Evolutionary conservation across 1,140 invertebrate species (phyloP).

Genomic region (Bilobella aurantiaca): DNA sequence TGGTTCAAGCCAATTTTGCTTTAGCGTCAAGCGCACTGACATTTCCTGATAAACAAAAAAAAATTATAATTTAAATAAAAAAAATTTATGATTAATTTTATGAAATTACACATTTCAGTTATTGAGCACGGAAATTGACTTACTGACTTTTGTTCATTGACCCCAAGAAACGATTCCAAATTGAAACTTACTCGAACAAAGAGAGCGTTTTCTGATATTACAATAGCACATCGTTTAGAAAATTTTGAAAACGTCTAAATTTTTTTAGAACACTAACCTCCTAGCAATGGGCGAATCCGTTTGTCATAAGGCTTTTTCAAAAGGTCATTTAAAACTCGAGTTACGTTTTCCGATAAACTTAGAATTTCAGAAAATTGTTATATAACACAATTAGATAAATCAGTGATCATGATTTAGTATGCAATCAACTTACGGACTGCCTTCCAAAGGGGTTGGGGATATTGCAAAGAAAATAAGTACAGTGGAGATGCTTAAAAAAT

Average conservation of each 20-base stretch:
- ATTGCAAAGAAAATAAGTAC: too few species aligned
- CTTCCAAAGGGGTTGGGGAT: too few species aligned
- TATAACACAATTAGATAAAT: too few species aligned
- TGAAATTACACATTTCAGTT: too few species aligned
- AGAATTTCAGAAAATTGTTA: too few species aligned
- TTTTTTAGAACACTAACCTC: not conserved
- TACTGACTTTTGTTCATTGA: not conserved
- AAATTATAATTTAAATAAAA: too few species aligned
- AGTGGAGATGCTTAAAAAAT: too few species aligned
- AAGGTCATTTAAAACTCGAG: not conserved
- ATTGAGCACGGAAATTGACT: too few species aligned
- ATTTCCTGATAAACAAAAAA: not conserved
- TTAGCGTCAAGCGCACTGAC: not conserved
- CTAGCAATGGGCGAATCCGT: not conserved
- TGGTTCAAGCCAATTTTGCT: constrained; percentile 1
- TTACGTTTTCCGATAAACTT: not conserved
- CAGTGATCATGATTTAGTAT: too few species aligned
- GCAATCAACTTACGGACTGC: too few species aligned
- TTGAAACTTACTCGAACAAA: not conserved
- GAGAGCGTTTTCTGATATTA: not conserved
- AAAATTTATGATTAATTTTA: too few species aligned
- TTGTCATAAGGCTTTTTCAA: constrained; percentile 3
- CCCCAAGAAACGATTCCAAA: not conserved
- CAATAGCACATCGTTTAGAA: not conserved
- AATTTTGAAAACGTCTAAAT: not conserved